Percentiles rank a stretch among this genome's conserved stretches.
Evolutionary conservation across 2,113 vertebrate genomes (phyloP).

Genomic region (Dipodomys spectabilis): DNA sequence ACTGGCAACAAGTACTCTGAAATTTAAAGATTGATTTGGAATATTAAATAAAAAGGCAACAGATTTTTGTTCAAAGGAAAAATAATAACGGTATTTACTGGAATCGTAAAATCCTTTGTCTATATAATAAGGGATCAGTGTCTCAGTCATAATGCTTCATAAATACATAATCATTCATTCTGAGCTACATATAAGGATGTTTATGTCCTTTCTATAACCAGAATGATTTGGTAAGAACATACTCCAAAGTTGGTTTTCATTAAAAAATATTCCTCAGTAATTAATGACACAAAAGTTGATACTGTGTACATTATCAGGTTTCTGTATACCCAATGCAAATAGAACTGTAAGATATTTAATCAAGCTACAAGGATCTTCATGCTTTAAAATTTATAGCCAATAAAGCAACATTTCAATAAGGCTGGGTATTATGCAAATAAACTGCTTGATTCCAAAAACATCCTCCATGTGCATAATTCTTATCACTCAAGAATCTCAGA

Average conservation of each 20-base stretch:
- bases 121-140: background rate
- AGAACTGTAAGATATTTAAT: background rate
- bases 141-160: background rate
- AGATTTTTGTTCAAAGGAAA: background rate
- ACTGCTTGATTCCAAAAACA: slow-evolving; percentile 27
- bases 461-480: background rate
- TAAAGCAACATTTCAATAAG: slow-evolving; percentile 21
- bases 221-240: background rate
- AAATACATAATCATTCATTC: background rate
- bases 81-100: background rate
- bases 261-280: background rate
- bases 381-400: background rate
- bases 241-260: background rate
- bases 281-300: background rate
- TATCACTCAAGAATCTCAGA: background rate
- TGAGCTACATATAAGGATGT: background rate
- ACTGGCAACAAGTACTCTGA: background rate
- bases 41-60: background rate
- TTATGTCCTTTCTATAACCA: background rate
- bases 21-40: slow-evolving; percentile 3
- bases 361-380: background rate
- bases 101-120: background rate
- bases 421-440: background rate
- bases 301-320: background rate
- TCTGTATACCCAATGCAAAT: background rate